Evolutionary conservation across 30 jellyfish, hydroid and myxozoan species (phyloP).

Genomic region (Aurelia sp.): DNA sequence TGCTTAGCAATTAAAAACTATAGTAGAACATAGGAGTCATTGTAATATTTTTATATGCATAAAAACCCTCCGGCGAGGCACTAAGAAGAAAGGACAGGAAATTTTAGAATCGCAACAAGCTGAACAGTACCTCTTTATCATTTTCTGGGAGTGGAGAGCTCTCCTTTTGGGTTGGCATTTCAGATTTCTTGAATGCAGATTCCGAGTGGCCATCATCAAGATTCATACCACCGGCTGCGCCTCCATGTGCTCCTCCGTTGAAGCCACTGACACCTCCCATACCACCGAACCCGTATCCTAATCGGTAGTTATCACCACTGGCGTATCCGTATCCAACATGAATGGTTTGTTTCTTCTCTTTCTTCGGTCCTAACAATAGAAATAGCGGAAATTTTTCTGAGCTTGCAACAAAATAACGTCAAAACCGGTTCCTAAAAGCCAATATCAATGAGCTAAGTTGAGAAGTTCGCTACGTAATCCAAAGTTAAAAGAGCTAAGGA

Average conservation of each 20-base stretch:
- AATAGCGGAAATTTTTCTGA: no score
- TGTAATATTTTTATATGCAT: no score
- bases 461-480: no score
- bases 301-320: constrained; percentile 98
- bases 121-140: constrained; percentile 23
- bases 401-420: no score
- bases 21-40: no score
- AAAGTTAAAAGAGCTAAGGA: no score
- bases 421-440: no score
- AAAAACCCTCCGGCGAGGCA: no score
- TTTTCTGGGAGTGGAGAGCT: constrained; percentile 42
- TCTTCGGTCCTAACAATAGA: constrained; percentile 7
- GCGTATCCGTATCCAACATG: constrained; percentile 99
- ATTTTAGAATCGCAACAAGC: no score
- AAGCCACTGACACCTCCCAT: constrained; percentile 99
- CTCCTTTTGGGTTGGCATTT: constrained; percentile 52
- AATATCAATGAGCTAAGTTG: no score
- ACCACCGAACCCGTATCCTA: constrained; percentile 98
- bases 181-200: constrained; percentile 41
- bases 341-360: constrained; percentile 93
- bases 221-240: constrained; percentile 10
- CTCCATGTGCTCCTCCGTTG: constrained; percentile 65
- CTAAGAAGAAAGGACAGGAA: no score
- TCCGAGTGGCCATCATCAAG: constrained; percentile 52
- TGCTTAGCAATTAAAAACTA: no score